Evolutionary conservation across 2,797 vertebrate genomes (phyloP), one percentile per base, ranked within the genome.

Genomic region (Chaetophractus vellerosus): DNA sequence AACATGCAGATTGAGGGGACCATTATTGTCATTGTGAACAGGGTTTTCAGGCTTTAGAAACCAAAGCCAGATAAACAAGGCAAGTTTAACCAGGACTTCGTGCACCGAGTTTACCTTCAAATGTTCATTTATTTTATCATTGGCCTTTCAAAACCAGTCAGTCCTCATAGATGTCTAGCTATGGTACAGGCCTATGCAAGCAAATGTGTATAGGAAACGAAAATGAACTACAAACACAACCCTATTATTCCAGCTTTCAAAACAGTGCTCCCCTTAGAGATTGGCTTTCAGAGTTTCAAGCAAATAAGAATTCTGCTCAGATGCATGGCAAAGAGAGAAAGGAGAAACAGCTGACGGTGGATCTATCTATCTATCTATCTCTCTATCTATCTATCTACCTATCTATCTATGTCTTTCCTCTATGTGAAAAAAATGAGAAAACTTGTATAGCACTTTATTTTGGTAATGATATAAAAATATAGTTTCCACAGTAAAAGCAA

Each of bases 281-380:
- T 26, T 72, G 10, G n/a, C 26, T 69, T 52, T 69, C 9, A 78
- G 21, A 68, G 5, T 88, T 59, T 45, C 31, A 64, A 10, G 87
- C 15, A 48, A 52, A 18, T 55, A 72, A 26, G 7, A 45, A 26
- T 10, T 36, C 36, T 10, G 23, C 9, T 90, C 59, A 48, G 33
- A n/a, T 52, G 24, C 31, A 50, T 1, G 12, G 23, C 15, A 81
- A 80, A 48, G 21, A 85, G 4, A 85, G 68, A 64, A 24, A 55
- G 14, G 16, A 57, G 50, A 50, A 10, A 0, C 16, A 18, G 2
- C 10, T 41, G 18, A 23, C 19, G 10, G 5, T 24, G 4, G 26
- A 9, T 28, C 14, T 31, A 38, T 33, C 16, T 52, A 15, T 52
- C 50, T 52, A 15, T 52, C 50, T 52, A 15, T 16, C 50, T 52